These are phyloP conservation scores for Spinibarbus caldwelli DNA, from an alignment of 2,797 vertebrate genomes.

Conservation along the genomic window DNA sequence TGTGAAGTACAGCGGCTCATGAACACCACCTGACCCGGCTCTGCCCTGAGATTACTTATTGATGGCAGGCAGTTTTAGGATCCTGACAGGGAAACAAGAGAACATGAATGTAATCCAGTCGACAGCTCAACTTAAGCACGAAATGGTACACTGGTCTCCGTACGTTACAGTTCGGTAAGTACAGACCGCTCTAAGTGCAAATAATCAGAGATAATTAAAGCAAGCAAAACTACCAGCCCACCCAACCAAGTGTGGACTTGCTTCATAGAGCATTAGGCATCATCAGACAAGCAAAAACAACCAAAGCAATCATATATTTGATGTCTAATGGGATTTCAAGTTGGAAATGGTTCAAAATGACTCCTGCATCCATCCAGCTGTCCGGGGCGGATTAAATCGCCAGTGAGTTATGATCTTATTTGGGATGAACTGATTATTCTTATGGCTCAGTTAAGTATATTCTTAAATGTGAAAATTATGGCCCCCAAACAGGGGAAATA, in stretches of 20 bases:
- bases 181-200: neutral
- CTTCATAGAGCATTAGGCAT: too few relatives aligned
- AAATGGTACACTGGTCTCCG: constrained; percentile 3
- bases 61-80: constrained; percentile 36
- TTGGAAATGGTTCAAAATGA: neutral
- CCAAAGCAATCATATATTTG: neutral
- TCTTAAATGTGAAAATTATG: neutral
- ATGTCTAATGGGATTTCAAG: neutral
- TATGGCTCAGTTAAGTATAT: neutral
- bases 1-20: constrained; percentile 27
- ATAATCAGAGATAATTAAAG: constrained; percentile 7
- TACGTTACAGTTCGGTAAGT: neutral
- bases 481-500: neutral
- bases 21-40: constrained; percentile 6
- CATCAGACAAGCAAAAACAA: neutral
- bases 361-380: constrained; percentile 7
- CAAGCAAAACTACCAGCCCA: neutral
- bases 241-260: neutral
- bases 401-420: constrained; percentile 4
- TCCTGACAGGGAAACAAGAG: constrained; percentile 32
- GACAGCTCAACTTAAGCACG: neutral
- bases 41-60: constrained; percentile 51
- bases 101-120: constrained; percentile 26
- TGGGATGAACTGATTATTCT: neutral
- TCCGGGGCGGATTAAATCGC: constrained; percentile 14